Base-by-base conservation (phyloP, 2,113 vertebrate species). In the Butorides virescens region DNA sequence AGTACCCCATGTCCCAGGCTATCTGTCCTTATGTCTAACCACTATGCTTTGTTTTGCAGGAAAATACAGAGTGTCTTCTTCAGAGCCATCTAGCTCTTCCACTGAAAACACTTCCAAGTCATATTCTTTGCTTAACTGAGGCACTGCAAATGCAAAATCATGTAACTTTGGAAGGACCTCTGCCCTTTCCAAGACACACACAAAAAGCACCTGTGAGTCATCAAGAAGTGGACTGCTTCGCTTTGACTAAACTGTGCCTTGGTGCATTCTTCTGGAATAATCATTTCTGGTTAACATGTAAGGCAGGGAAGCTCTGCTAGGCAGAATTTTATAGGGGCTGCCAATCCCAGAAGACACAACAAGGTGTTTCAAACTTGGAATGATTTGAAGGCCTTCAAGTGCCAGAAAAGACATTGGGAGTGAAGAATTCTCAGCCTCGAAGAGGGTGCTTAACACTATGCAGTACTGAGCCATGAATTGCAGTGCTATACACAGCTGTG, bases 71-170 rank as follows among this genome's bases (percentile, higher is more conserved):
- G 96, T 98, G 23, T 98, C 98, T 66, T 97, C 97, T 55, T 97
- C 97, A 19, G 98, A 98, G 78, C 94, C 98, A 49, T 97, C 98
- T 93, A 98, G 47, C 52, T 97, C 98, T 26, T 98, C 97, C 25
- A 27, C 96, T 86, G 98, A 98, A 94, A 97, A 97, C 58, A 98
- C 97, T 74, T 98, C 98, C 46, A 98, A 97, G 80, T 84, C 97
- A 39, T 98, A 98, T 68, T 98, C 98, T 11, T 74, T 97, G 95
- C 97, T 98, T 94, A 97, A 98, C 85, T 98, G 95, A 97, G 19
- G 47, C 79, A 83, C n/a, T 88, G 71, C 75, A 86, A 79, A 76
- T 46, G 49, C 46, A 75, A 83, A 90, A 72, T 36, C 32, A 46
- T 15, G 2, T 49, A 81, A 73, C 10, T 44, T 15, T 58, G 86